Conservation (phyloP, 30 jellyfish, hydroid and myxozoan species). For the Cassiopea xamachana region DNA sequence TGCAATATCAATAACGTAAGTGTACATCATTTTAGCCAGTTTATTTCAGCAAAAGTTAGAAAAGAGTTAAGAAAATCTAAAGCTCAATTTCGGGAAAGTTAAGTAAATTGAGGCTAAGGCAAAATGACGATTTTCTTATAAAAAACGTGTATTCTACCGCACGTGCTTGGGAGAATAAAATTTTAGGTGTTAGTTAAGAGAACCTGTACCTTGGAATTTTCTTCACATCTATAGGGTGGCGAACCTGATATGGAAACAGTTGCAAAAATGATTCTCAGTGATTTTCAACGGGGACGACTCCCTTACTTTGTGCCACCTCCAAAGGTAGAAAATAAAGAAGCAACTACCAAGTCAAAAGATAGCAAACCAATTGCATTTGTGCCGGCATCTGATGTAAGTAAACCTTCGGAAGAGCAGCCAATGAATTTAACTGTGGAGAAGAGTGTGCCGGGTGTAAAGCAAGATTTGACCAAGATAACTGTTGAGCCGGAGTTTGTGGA, state of each 20-base stretch:
- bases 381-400: slow-evolving; percentile 32
- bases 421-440: slow-evolving; percentile 11
- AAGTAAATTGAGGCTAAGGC: no score
- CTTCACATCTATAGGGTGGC: slow-evolving; percentile 82
- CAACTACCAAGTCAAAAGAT: slow-evolving; percentile 14
- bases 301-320: slow-evolving; percentile 99
- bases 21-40: no score
- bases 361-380: slow-evolving; percentile 50
- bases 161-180: no score
- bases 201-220: not conserved
- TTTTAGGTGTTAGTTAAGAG: not conserved
- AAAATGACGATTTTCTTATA: no score
- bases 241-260: slow-evolving; percentile 97
- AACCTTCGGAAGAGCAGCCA: not conserved
- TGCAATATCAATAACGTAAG: no score
- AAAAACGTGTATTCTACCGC: no score
- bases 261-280: slow-evolving; percentile 87
- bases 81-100: no score
- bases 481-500: slow-evolving; percentile 77
- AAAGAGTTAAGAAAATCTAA: no score
- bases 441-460: slow-evolving; percentile 51
- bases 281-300: slow-evolving; percentile 97
- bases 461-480: slow-evolving; percentile 50
- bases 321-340: slow-evolving; percentile 21
- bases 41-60: no score